phyloP scores from a whole-genome alignment of 2,888 invertebrate species.

The Thumatha senex region DNA sequence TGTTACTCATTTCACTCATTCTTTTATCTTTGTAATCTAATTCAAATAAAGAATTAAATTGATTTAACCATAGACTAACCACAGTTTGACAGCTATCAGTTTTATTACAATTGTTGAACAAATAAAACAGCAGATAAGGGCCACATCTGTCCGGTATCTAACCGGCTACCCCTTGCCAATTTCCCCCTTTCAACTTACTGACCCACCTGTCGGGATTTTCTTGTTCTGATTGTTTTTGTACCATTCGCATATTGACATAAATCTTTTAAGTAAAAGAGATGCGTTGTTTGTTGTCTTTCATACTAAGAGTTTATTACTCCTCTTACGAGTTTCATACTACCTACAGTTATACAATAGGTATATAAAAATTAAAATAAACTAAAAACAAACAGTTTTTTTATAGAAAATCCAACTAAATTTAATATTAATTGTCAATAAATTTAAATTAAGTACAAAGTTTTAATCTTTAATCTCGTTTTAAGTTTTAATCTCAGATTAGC shows the following conservation, averaged over 20 bases:
- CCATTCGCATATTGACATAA: conserved; percentile 34
- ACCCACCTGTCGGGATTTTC: conserved; percentile 41
- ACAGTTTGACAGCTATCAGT: conserved; percentile 24
- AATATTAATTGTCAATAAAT: too few relatives aligned
- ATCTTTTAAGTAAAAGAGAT: not conserved
- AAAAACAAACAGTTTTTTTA: too few relatives aligned
- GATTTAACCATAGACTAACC: conserved; percentile 12
- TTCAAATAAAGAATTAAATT: not conserved
- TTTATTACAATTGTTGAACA: conserved; percentile 33
- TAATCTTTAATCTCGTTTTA: too few relatives aligned
- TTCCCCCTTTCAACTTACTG: conserved; percentile 23
- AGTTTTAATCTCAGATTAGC: too few relatives aligned
- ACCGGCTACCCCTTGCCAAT: conserved; percentile 30
- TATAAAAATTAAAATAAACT: too few relatives aligned
- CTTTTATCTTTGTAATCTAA: not conserved
- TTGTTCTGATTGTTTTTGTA: conserved; percentile 47
- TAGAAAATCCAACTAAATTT: too few relatives aligned
- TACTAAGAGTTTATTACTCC: too few relatives aligned
- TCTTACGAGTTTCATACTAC: too few relatives aligned
- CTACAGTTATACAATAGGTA: too few relatives aligned
- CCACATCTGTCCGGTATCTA: conserved; percentile 33
- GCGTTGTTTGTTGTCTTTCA: not conserved
- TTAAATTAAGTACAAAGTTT: too few relatives aligned
- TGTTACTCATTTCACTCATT: too few relatives aligned
- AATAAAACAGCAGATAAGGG: conserved; percentile 35